These are phyloP conservation scores for Cyclina sinensis DNA, from an alignment of 1,140 invertebrate species.

Conservation along the genomic window DNA sequence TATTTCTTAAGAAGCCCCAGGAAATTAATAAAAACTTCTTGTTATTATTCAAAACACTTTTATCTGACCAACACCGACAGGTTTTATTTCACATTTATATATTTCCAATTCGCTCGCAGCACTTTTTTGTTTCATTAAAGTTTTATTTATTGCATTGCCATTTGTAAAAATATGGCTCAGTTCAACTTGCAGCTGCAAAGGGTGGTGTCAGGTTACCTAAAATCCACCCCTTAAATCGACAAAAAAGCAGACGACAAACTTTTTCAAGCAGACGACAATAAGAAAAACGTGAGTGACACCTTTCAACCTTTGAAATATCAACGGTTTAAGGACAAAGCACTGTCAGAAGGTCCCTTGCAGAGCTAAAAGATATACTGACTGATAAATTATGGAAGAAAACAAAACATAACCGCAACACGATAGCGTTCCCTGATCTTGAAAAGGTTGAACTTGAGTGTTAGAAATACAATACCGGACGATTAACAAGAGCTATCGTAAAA, in stretches of 20 bases:
- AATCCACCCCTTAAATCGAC: constrained; percentile 10
- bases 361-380: constrained; percentile 36
- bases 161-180: background rate
- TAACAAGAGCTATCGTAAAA: background rate
- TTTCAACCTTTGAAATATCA: constrained; percentile 30
- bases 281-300: constrained; percentile 28
- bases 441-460: constrained; percentile 40
- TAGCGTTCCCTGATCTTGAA: constrained; percentile 11
- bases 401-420: constrained; percentile 16
- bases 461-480: constrained; percentile 38
- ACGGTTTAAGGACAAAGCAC: background rate
- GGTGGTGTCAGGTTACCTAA: background rate
- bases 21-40: background rate
- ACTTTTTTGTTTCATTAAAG: constrained; percentile 7
- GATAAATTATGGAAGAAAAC: constrained; percentile 49
- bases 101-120: background rate
- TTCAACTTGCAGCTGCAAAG: constrained; percentile 12
- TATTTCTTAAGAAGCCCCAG: background rate
- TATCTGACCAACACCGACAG: background rate
- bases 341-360: constrained; percentile 50
- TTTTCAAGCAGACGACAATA: constrained; percentile 23
- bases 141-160: constrained; percentile 1
- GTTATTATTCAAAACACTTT: background rate
- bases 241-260: constrained; percentile 1
- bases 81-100: constrained; percentile 20